These are phyloP conservation scores for Laupala kohalensis DNA, from an alignment of 1,140 invertebrate genomes.

Conservation along the genomic window DNA sequence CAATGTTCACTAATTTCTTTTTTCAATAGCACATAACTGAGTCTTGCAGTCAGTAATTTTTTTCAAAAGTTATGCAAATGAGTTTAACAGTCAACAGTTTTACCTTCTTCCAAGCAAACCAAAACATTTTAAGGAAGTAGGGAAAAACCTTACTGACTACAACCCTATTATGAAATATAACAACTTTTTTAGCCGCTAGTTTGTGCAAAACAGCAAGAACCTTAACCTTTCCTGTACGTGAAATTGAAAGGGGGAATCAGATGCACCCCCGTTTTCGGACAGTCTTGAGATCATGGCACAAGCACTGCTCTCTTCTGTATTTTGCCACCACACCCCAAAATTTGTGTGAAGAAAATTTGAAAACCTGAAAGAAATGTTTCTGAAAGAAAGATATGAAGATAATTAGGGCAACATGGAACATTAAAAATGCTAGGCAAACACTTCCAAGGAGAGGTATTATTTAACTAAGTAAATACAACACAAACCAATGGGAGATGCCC, in stretches of 20 bases:
- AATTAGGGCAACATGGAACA: background rate
- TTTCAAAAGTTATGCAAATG: background rate
- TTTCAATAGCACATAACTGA: no score
- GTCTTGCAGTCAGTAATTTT: no score
- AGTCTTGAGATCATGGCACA: background rate
- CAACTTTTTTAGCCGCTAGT: background rate
- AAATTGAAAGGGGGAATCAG: background rate
- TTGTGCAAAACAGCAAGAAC: background rate
- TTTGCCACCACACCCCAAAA: background rate
- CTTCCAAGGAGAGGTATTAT: background rate
- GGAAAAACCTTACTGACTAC: no score
- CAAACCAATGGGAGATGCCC: background rate
- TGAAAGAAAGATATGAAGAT: background rate
- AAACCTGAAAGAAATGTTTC: background rate
- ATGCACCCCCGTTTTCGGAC: background rate
- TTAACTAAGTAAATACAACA: background rate
- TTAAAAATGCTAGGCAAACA: background rate
- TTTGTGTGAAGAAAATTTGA: background rate
- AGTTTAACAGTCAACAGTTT: background rate
- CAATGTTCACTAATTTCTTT: no score
- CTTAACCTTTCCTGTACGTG: background rate
- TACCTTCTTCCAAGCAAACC: no score
- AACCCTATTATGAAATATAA: background rate
- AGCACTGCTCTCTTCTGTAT: background rate
- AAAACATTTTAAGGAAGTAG: no score